Evolutionary conservation across 2,888 invertebrate species (phyloP).

Genomic region (Syrista parreyssii): DNA sequence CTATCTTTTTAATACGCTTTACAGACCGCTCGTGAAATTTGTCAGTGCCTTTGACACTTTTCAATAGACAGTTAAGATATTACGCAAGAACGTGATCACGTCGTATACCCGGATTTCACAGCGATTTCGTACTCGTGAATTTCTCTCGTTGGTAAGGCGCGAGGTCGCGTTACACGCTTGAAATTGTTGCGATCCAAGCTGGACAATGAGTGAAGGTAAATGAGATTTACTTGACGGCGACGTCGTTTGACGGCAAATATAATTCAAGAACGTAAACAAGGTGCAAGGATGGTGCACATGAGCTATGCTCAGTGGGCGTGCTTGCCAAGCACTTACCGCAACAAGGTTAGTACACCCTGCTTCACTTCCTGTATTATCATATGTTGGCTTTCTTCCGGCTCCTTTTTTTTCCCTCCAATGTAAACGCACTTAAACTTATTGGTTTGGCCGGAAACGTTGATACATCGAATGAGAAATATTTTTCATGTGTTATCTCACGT

Average conservation of each 20-base stretch:
- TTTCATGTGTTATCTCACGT: background rate
- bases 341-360: constrained; percentile 54
- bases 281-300: constrained; percentile 59
- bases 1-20: background rate
- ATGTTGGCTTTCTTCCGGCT: constrained; percentile 3
- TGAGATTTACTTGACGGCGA: background rate
- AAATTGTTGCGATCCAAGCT: background rate
- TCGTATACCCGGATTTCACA: background rate
- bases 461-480: background rate
- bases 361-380: constrained; percentile 14
- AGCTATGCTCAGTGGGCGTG: constrained; percentile 65
- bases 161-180: background rate
- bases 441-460: background rate
- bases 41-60: background rate
- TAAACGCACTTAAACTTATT: constrained; percentile 7
- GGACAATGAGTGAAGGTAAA: background rate
- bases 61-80: background rate
- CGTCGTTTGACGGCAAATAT: background rate
- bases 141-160: background rate
- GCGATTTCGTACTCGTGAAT: background rate
- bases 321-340: constrained; percentile 63
- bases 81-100: background rate
- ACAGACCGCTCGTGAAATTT: background rate
- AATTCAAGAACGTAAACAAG: background rate
- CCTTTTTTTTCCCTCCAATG: background rate